Conservation (phyloP, 2,797 vertebrate species). For the Anguilla marmorata region DNA sequence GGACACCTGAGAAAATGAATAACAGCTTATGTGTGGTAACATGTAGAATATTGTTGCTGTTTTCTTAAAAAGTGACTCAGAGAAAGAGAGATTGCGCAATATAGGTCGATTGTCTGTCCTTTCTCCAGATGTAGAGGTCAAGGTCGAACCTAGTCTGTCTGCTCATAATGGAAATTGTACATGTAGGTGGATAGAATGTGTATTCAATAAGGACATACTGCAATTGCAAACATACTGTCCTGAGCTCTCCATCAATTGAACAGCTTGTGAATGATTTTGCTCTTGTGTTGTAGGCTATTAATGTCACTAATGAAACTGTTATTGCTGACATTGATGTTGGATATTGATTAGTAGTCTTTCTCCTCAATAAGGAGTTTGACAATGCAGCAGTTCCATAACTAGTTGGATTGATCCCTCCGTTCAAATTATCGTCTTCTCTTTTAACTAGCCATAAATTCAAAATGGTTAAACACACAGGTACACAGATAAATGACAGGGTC, state of each 20-base stretch:
- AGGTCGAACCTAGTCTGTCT: background rate
- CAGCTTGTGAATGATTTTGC: background rate
- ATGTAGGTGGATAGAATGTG: background rate
- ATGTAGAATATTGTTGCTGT: background rate
- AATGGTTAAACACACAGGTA: conserved; percentile 5
- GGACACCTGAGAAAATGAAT: conserved; percentile 1
- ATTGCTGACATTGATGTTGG: background rate
- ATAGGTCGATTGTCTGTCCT: background rate
- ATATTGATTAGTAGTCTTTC: background rate
- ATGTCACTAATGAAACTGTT: conserved; percentile 3
- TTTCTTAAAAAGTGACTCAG: background rate
- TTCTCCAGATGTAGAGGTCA: background rate
- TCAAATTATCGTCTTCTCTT: conserved; percentile 22
- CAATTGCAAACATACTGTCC: background rate
- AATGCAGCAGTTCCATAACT: background rate
- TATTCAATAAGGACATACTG: conserved; percentile 8
- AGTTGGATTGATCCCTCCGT: background rate
- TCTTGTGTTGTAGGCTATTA: background rate
- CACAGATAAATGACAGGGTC: conserved; percentile 3
- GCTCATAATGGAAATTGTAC: background rate
- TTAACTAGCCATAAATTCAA: background rate
- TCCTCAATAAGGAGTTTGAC: background rate
- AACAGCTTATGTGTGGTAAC: background rate
- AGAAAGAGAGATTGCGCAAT: background rate
- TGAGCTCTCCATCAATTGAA: background rate